A percentile compares a stretch with the other conserved stretches of the same genome.
These are phyloP conservation scores for Calameuta idolon DNA, from an alignment of 2,888 invertebrate genomes.

Conservation along the genomic window DNA sequence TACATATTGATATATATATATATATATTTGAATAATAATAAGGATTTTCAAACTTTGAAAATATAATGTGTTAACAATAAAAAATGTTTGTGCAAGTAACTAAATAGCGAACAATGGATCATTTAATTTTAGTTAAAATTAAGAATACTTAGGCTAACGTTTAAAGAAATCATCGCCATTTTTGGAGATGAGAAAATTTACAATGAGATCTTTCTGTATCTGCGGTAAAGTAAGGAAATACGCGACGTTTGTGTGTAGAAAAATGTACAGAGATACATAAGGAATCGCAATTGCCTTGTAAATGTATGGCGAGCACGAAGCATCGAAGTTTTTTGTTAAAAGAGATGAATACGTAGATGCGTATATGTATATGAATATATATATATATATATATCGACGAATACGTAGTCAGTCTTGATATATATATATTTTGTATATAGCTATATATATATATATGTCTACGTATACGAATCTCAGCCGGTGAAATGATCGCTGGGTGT, in stretches of 20 bases:
- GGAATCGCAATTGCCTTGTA: background rate
- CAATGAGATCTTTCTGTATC: background rate
- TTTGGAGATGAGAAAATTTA: no score
- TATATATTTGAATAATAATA: background rate
- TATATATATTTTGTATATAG: background rate
- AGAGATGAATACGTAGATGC: background rate
- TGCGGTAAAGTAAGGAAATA: background rate
- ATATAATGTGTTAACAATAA: background rate
- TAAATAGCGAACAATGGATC: background rate
- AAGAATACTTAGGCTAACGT: background rate
- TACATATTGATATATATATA: background rate
- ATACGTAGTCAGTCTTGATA: background rate
- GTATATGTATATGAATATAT: background rate
- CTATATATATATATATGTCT: background rate
- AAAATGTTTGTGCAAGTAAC: background rate
- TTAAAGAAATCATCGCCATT: no score
- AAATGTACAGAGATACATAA: background rate
- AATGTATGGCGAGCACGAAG: background rate
- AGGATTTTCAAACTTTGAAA: background rate
- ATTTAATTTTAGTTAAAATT: background rate
- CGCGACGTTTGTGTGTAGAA: background rate
- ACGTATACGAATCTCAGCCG: slow-evolving; percentile 4
- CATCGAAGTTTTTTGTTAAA: background rate
- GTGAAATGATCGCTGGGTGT: slow-evolving; percentile 26
- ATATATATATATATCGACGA: background rate